phyloP scores from a whole-genome alignment of 2,797 vertebrate genomes.

The Tapera naevia region DNA sequence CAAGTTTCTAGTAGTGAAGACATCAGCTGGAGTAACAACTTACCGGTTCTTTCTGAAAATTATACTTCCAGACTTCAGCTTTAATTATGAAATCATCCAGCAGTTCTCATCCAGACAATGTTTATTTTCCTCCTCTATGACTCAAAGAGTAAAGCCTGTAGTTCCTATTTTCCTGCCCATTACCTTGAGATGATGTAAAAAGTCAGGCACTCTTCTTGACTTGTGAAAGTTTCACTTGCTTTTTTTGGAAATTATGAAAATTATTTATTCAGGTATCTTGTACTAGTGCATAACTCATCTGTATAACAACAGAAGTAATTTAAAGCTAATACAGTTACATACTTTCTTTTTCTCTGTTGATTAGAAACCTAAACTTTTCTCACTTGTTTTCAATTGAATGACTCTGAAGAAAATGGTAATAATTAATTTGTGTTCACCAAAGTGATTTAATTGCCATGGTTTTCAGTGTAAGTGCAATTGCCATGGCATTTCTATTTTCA shows the following conservation, averaged over 20 bases:
- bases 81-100: not conserved
- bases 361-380: constrained; percentile 8
- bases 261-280: not conserved
- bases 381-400: not conserved
- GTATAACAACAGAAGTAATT: not conserved
- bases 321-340: not conserved
- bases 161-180: not conserved
- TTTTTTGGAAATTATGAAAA: not conserved
- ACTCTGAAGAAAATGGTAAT: constrained; percentile 14
- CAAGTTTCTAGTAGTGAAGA: not conserved
- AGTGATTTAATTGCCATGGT: not conserved
- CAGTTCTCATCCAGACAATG: not conserved
- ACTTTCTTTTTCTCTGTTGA: not conserved
- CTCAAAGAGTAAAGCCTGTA: not conserved
- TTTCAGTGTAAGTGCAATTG: constrained; percentile 12
- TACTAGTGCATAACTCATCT: not conserved
- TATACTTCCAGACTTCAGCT: not conserved
- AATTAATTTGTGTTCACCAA: constrained; percentile 18
- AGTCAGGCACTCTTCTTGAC: not conserved
- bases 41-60: not conserved
- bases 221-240: not conserved
- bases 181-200: not conserved
- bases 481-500: constrained; percentile 8
- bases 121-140: not conserved
- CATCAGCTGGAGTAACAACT: not conserved